These are phyloP conservation scores for Ridgeia piscesae DNA, from an alignment of 1,140 invertebrate species.

Conservation along the genomic window DNA sequence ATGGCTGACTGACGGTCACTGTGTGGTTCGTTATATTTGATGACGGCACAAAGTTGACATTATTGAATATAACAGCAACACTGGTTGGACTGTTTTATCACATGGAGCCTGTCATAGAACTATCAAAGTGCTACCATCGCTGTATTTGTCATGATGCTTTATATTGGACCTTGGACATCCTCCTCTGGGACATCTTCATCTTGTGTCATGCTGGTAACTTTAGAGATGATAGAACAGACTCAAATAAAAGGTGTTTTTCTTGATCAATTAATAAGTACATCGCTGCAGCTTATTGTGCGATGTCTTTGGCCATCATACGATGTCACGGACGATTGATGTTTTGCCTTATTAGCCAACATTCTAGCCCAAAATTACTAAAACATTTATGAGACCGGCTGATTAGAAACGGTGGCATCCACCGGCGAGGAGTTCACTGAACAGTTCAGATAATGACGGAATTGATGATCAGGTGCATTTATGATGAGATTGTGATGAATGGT, in stretches of 20 bases:
- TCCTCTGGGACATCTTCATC: neutral
- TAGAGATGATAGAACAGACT: neutral
- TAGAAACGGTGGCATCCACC: neutral
- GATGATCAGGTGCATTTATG: neutral
- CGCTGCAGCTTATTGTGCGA: neutral
- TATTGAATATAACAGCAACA: no score
- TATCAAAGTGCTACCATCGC: neutral
- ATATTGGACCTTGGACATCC: neutral
- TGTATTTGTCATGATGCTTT: neutral
- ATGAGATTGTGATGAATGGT: neutral
- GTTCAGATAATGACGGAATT: neutral
- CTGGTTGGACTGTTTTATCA: neutral
- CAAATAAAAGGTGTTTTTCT: neutral
- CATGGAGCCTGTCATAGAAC: neutral
- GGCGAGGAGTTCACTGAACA: neutral
- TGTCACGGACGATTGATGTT: neutral
- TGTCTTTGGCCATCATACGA: neutral
- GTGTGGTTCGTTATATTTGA: no score
- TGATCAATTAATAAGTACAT: neutral
- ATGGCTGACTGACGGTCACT: no score
- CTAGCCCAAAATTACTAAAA: neutral
- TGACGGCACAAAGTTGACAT: no score
- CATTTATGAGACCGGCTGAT: neutral
- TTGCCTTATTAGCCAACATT: neutral
- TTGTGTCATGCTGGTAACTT: neutral